Evolutionary conservation across 2,797 vertebrate species (phyloP), one percentile per base, ranked within the genome.

Genomic region (Masticophis lateralis): DNA sequence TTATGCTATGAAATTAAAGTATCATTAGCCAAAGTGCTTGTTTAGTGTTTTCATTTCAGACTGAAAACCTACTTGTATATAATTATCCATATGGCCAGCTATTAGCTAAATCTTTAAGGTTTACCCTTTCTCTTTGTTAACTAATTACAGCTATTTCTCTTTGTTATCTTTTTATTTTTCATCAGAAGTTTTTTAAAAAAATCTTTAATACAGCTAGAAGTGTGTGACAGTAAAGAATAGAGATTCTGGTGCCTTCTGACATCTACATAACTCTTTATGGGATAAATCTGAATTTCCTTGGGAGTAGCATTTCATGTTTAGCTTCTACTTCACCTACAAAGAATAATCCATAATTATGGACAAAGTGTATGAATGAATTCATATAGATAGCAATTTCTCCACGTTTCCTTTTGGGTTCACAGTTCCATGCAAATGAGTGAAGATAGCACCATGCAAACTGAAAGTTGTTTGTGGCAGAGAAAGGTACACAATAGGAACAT

Each of bases 61-160:
- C 97, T 96, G 96, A 97, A 93, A 69, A 90, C 47, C 94, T 94
- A 43, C 47, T 6, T 2, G 43, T 51, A 32, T 94, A 93, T 94
- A 96, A 95, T 92, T 94, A 96, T 94, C 96, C 96, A 97, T 96
- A 96, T 97, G 96, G 93, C 97, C 94, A 94, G 92, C 96, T 96
- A 97, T 97, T 96, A 96, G 95, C 95, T 97, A 96, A 96, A 88
- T 92, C 95, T 86, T 93, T 98, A 97, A 97, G 97, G 94, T 95
- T 95, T 27, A 13, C 57, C 25, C 10, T 66, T 25, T 56, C 91
- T 63, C 91, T 94, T 93, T 94, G 93, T 94, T 90, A 96, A 94
- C 94, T 96, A 95, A 97, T 97, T 93, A 63, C 13, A 83, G 66
- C 88, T 92, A 28, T 87, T 69, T 88, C 2, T n/a, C 51, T 90